phyloP scores from a whole-genome alignment of 1,140 invertebrate genomes.

The Megalonaias nervosa region DNA sequence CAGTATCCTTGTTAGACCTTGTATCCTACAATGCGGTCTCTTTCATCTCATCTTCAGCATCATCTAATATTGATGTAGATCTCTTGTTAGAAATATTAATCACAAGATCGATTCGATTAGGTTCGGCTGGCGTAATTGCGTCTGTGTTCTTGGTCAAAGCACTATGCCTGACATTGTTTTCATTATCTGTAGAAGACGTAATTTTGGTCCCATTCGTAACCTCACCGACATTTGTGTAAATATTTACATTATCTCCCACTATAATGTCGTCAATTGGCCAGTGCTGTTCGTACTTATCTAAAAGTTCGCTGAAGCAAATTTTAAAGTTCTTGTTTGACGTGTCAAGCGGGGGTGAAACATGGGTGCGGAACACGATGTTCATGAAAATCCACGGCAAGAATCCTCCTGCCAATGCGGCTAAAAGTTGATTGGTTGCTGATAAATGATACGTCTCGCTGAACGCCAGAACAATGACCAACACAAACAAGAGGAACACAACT shows the following conservation, averaged over 20 bases:
- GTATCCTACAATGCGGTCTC: too few relatives aligned
- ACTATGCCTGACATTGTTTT: too few relatives aligned
- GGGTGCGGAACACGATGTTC: constrained; percentile 18
- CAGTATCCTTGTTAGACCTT: too few relatives aligned
- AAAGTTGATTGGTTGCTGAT: constrained; percentile 33
- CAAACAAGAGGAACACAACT: constrained; percentile 32
- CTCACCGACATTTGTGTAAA: too few relatives aligned
- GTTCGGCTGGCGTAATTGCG: too few relatives aligned
- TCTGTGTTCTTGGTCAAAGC: too few relatives aligned
- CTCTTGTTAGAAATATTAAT: too few relatives aligned
- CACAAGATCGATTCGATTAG: too few relatives aligned
- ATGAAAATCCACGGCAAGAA: constrained; percentile 37
- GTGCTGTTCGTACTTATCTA: constrained; percentile 7
- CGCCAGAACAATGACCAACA: constrained; percentile 33
- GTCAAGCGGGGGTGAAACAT: constrained; percentile 4
- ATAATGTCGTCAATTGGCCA: constrained; percentile 31
- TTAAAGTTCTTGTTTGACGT: constrained; percentile 11
- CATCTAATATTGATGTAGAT: too few relatives aligned
- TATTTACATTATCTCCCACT: neutral
- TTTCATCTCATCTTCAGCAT: too few relatives aligned
- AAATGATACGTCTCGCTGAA: constrained; percentile 34
- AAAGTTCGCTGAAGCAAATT: constrained; percentile 14
- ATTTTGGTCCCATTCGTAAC: too few relatives aligned
- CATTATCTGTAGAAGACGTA: too few relatives aligned
- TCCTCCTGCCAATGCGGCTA: constrained; percentile 36